Evolutionary conservation across 2,797 vertebrate genomes (phyloP).

Genomic region (Mareca strepera): DNA sequence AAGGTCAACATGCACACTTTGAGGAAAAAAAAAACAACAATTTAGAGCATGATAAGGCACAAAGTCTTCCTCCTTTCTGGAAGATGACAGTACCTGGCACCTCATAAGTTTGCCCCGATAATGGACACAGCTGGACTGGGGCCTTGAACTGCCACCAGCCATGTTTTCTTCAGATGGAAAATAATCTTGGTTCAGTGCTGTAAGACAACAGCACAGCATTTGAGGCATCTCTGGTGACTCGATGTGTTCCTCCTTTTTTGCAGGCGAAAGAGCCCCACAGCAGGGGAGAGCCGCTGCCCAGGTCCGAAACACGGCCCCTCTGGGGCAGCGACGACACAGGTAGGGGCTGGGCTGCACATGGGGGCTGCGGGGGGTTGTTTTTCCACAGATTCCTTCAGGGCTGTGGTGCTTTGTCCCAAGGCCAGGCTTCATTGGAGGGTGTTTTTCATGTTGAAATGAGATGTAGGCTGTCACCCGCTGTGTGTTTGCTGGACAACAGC

Average conservation of each 20-base stretch:
- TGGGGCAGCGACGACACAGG: conserved; percentile 79
- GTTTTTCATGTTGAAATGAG: not conserved
- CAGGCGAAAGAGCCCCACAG: conserved; percentile 77
- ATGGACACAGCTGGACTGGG: not conserved
- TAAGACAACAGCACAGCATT: not conserved
- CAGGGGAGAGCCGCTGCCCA: conserved; percentile 66
- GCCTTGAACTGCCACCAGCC: rapidly evolving
- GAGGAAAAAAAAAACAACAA: not conserved
- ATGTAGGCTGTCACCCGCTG: not conserved
- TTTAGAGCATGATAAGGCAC: not conserved
- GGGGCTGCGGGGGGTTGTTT: not conserved
- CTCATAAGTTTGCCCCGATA: not conserved
- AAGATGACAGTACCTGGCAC: not conserved
- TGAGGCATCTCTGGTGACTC: not conserved
- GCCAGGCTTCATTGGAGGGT: not conserved
- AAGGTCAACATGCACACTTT: not conserved
- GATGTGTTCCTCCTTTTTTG: conserved; percentile 67
- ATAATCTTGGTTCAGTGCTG: not conserved
- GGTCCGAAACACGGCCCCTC: conserved; percentile 72
- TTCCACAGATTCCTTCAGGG: not conserved
- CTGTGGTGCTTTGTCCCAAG: not conserved
- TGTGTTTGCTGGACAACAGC: not conserved
- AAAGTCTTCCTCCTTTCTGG: not conserved
- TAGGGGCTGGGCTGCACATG: not conserved
- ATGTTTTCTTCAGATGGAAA: not conserved